These are phyloP conservation scores for Steinernema carpocapsae DNA, from an alignment of 2,888 invertebrate species.

Conservation along the genomic window DNA sequence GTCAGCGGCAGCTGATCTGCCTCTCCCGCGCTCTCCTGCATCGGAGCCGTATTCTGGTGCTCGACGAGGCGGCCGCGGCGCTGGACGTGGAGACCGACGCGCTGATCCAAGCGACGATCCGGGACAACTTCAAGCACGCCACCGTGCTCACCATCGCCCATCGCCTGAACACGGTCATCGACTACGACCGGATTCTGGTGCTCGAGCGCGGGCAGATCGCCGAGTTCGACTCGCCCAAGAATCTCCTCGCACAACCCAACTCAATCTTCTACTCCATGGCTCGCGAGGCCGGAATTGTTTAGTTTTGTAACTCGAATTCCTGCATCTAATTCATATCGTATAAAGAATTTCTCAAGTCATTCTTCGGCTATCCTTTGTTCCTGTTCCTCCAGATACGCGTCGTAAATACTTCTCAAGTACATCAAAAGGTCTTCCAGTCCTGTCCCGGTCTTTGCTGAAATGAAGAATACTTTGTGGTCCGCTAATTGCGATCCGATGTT, in stretches of 20 bases:
- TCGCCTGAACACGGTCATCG: conserved; percentile 81
- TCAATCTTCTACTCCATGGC: conserved; percentile 77
- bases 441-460: conserved; percentile 54
- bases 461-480: conserved; percentile 44
- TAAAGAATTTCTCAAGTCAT: neutral
- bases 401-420: conserved; percentile 58
- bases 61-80: conserved; percentile 74
- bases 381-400: conserved; percentile 42
- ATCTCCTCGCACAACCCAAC: conserved; percentile 75
- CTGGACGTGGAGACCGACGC: conserved; percentile 69
- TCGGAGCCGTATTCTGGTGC: conserved; percentile 72
- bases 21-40: conserved; percentile 63
- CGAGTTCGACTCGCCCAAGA: conserved; percentile 77
- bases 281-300: conserved; percentile 43
- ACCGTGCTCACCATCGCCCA: conserved; percentile 73
- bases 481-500: neutral
- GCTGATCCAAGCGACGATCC: conserved; percentile 77
- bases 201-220: conserved; percentile 75
- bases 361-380: conserved; percentile 32
- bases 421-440: conserved; percentile 54
- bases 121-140: conserved; percentile 80
- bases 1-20: conserved; percentile 66
- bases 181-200: conserved; percentile 74
- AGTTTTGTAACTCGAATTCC: neutral
- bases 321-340: neutral